Evolutionary conservation across 2,113 vertebrate species (phyloP).

Genomic region (Anarrhichthys ocellatus): DNA sequence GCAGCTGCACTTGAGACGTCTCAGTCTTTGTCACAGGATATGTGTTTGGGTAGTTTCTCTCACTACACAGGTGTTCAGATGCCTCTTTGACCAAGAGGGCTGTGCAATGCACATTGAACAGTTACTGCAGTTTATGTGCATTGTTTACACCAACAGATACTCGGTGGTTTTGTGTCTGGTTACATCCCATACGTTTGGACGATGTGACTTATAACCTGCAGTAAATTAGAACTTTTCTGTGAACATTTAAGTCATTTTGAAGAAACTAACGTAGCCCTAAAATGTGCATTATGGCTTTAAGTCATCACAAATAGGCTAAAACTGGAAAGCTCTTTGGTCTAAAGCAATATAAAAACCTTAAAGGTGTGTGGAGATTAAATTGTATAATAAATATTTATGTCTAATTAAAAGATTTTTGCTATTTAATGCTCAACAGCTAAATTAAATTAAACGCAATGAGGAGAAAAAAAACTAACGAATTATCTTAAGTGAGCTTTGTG

Average conservation of each 20-base stretch:
- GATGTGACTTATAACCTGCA: background rate
- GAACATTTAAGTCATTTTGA: background rate
- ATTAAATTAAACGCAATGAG: background rate
- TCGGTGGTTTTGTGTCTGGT: background rate
- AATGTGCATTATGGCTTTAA: background rate
- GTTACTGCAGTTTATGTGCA: background rate
- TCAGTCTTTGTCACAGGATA: background rate
- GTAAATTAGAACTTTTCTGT: background rate
- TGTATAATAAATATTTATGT: conserved; percentile 20
- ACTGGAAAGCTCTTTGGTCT: background rate
- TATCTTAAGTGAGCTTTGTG: background rate
- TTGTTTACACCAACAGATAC: background rate
- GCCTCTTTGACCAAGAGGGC: background rate
- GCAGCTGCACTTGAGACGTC: background rate
- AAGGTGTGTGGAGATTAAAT: background rate
- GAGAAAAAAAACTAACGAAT: background rate
- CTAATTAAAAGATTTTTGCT: background rate
- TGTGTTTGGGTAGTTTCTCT: background rate
- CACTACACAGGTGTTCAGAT: background rate
- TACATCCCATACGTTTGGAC: background rate
- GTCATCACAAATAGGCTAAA: background rate
- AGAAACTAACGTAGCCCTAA: background rate
- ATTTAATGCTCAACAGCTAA: background rate
- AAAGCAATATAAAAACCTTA: background rate
- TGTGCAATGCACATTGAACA: too few relatives aligned